Evolutionary conservation across 1,140 invertebrate species (phyloP).

Genomic region (Bombus picipes): DNA sequence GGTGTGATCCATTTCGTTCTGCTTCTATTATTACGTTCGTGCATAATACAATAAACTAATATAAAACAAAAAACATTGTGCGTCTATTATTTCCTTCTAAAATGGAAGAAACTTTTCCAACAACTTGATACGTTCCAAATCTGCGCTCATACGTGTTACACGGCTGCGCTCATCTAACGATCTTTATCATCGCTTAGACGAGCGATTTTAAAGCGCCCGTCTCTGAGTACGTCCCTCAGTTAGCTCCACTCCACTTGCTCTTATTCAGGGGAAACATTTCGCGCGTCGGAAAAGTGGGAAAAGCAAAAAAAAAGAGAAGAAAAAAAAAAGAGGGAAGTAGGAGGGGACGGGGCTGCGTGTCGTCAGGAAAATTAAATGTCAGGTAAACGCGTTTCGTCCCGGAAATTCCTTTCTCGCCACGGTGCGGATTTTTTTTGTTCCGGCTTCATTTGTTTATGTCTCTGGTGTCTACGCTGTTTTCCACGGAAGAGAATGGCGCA

Average conservation of each 20-base stretch:
- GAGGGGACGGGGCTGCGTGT: background rate
- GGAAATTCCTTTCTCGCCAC: constrained; percentile 28
- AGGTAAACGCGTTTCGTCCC: constrained; percentile 35
- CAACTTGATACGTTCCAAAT: too few species aligned
- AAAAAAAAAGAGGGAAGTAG: background rate
- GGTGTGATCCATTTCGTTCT: too few species aligned
- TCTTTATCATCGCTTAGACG: background rate
- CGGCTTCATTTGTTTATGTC: constrained; percentile 35
- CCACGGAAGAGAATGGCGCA: background rate
- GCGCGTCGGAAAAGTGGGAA: background rate
- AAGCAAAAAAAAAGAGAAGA: background rate
- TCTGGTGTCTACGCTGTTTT: background rate
- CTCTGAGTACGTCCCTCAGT: background rate
- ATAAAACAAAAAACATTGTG: too few species aligned
- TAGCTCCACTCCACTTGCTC: too few species aligned
- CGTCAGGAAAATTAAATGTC: constrained; percentile 54
- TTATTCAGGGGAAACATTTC: constrained; percentile 10
- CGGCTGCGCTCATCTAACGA: background rate
- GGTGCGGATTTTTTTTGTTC: constrained; percentile 9
- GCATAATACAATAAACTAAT: too few species aligned
- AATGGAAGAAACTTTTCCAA: too few species aligned
- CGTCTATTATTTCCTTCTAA: too few species aligned
- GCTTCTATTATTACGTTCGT: too few species aligned
- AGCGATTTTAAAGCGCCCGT: constrained; percentile 9
- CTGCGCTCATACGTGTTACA: background rate